phyloP scores from a whole-genome alignment of 2,888 invertebrate genomes.

The Drosophila mettleri region DNA sequence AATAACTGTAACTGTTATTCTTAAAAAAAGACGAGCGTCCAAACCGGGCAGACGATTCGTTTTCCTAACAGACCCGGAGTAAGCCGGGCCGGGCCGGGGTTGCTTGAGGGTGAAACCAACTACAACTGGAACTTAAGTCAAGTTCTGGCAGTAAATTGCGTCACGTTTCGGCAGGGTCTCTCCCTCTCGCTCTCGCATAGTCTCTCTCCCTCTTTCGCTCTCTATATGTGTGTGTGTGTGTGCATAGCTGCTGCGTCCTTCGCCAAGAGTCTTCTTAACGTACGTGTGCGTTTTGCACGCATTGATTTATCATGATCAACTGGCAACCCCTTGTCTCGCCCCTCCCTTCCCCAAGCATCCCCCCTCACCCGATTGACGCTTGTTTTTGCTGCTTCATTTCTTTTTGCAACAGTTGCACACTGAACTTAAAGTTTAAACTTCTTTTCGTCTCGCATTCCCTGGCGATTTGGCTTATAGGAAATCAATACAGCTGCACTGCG shows the following conservation, averaged over 20 bases:
- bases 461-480: conserved; percentile 62
- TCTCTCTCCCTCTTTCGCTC: not conserved
- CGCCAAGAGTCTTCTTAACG: conserved; percentile 45
- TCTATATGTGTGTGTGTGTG: conserved; percentile 15
- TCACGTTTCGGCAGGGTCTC: conserved; percentile 79
- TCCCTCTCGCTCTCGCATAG: not conserved
- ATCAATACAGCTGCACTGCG: conserved; percentile 76
- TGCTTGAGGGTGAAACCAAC: conserved; percentile 62
- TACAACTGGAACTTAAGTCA: conserved; percentile 69
- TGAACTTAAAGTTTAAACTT: conserved; percentile 80
- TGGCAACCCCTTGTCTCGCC: conserved; percentile 65
- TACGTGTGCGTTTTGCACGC: conserved; percentile 81
- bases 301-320: conserved; percentile 84
- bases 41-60: conserved; percentile 46
- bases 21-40: conserved; percentile 68
- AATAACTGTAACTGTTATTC: conserved; percentile 81
- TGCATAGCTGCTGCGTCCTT: conserved; percentile 24
- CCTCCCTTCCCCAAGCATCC: not conserved
- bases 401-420: conserved; percentile 63
- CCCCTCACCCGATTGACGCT: not conserved
- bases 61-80: conserved; percentile 31
- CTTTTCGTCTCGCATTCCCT: conserved; percentile 57
- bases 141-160: conserved; percentile 81
- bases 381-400: not conserved
- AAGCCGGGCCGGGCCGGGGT: conserved; percentile 36